Base-by-base conservation (phyloP, 2,797 vertebrate genomes). In the Enteromius radiatus region DNA sequence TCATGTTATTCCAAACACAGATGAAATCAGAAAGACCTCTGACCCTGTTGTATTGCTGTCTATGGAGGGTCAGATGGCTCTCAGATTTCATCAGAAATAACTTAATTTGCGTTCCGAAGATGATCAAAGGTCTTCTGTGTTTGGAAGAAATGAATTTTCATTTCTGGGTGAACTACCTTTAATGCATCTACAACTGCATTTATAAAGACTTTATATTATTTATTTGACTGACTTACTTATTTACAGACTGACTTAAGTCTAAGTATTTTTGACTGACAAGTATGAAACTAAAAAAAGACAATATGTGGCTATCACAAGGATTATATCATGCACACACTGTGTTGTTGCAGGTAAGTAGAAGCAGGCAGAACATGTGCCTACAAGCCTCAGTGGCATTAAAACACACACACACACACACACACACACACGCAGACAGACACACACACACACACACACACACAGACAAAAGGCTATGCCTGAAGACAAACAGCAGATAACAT, bases 391-490 rank as follows among this genome's bases (percentile, higher is more conserved):
- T 49, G 23, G 75, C 81, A 63, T 70, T 69, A 63, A 38, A 54
- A 59, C 0, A 68, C 65, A 41, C 41, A 43, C 41, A 41, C 41
- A 70, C 61, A 59, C 56, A 28, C 14, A 31, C 64, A 38, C 38
- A 81, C 11, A 64, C 56, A 79, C 56, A 59, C 56, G n/a, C n/a
- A n/a, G n/a, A n/a, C n/a, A n/a, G n/a, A 59, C 0, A 68, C 65
- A 41, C 41, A 43, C 41, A 41, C 41, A 70, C 61, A 59, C 56
- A 28, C 14, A 31, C 64, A 38, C 38, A 81, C 11, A 64, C 56
- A 79, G 21, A 86, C 49, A 85, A 83, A 76, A 83, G 65, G 56
- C 63, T 71, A 28, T 33, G 69, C 54, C 52, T 45, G 2, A 81
- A 69, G 61, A 65, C 69, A 82, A 49, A 84, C 33, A 38, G 33